Evolutionary conservation across 1,140 invertebrate species (phyloP).

Genomic region (Pogonomyrmex barbatus): DNA sequence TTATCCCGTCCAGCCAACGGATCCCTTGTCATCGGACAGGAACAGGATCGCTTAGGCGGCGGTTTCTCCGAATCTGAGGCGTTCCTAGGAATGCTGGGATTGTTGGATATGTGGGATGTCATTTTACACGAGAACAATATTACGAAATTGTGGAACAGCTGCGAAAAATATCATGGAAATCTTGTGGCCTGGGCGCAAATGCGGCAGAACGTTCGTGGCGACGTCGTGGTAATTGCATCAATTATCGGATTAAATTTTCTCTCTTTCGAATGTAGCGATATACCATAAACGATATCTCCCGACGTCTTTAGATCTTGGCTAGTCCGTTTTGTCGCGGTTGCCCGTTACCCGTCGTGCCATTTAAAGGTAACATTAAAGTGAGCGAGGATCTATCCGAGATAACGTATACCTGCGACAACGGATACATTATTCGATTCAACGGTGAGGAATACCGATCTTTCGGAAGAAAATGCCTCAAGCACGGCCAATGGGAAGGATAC

Average conservation of each 20-base stretch:
- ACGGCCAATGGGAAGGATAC: constrained; percentile 86
- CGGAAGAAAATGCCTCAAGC: constrained; percentile 84
- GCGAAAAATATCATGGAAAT: constrained; percentile 86
- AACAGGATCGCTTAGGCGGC: constrained; percentile 89
- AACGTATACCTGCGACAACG: constrained; percentile 81
- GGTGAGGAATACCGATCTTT: constrained; percentile 79
- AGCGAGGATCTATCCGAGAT: constrained; percentile 76
- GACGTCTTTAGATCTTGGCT: constrained; percentile 79
- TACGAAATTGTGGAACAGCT: constrained; percentile 84
- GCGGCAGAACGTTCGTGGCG: constrained; percentile 86
- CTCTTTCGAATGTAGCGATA: neutral
- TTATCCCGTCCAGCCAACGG: constrained; percentile 84
- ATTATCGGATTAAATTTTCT: neutral
- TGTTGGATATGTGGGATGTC: constrained; percentile 89
- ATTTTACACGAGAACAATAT: constrained; percentile 85
- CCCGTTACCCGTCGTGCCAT: constrained; percentile 81
- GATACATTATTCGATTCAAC: constrained; percentile 82
- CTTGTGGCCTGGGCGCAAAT: constrained; percentile 89
- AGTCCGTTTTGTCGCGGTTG: constrained; percentile 87
- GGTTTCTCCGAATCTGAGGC: constrained; percentile 89
- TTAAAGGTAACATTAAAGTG: constrained; percentile 83
- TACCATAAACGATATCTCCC: neutral
- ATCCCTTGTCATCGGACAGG: constrained; percentile 89
- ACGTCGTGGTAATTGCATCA: constrained; percentile 83
- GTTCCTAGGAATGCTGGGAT: constrained; percentile 88